Evolutionary conservation across 2,113 vertebrate species (phyloP).

Genomic region (Diphyllodes magnificus): DNA sequence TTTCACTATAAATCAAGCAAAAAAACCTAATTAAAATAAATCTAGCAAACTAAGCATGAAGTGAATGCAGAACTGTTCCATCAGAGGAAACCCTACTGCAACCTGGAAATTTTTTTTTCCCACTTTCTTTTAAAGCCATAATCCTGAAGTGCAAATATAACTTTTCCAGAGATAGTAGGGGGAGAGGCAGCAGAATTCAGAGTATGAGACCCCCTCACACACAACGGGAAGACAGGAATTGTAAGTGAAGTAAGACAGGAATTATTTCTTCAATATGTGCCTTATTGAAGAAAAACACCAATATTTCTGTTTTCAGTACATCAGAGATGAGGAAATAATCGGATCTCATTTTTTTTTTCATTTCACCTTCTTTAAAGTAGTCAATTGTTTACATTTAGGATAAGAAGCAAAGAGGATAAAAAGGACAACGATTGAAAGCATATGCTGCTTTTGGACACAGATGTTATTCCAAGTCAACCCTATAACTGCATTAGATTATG

Average conservation of each 20-base stretch:
- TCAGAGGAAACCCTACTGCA: not conserved
- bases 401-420: not conserved
- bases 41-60: not conserved
- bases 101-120: not conserved
- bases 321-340: not conserved
- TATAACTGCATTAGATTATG: not conserved
- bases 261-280: no score
- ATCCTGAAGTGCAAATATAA: not conserved
- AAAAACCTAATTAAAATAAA: not conserved
- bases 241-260: no score
- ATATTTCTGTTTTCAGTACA: not conserved
- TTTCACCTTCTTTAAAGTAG: not conserved
- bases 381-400: not conserved
- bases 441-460: not conserved
- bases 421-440: not conserved
- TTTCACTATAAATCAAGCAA: not conserved
- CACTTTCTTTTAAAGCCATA: not conserved
- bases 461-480: not conserved
- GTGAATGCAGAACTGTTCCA: not conserved
- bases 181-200: not conserved
- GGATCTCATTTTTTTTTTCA: rapidly evolving
- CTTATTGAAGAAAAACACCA: not conserved
- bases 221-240: not conserved
- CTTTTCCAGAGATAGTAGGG: not conserved
- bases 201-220: not conserved